Conservation (phyloP, 2,113 vertebrate genomes). For the Trogon melanurus region DNA sequence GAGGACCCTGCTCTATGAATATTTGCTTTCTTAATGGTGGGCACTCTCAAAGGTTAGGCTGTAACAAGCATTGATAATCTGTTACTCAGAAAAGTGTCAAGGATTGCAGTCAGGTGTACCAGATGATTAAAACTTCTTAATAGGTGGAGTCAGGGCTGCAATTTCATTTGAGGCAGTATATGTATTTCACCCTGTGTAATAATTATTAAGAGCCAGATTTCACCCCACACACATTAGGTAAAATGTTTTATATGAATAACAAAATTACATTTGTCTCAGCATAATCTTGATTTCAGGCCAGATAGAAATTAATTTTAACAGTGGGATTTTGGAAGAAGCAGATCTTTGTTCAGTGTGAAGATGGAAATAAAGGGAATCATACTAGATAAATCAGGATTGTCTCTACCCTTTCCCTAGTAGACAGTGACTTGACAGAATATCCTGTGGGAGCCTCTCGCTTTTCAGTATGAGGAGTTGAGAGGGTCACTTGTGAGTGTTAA, state of each 20-base stretch:
- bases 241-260: neutral
- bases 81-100: neutral
- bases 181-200: neutral
- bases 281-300: neutral
- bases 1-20: neutral
- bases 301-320: neutral
- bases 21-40: neutral
- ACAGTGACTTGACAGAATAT: neutral
- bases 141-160: neutral
- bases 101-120: neutral
- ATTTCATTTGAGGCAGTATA: neutral
- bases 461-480: neutral
- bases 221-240: neutral
- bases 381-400: neutral
- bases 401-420: neutral
- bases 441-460: neutral
- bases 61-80: neutral
- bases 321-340: neutral
- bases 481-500: neutral
- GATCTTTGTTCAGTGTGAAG: neutral
- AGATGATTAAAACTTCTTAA: neutral
- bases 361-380: neutral
- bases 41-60: neutral
- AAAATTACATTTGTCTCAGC: neutral
- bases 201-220: neutral